Evolutionary conservation across 2,888 invertebrate species (phyloP), one percentile per base, ranked within the genome.

Genomic region (Emmelina monodactyla): DNA sequence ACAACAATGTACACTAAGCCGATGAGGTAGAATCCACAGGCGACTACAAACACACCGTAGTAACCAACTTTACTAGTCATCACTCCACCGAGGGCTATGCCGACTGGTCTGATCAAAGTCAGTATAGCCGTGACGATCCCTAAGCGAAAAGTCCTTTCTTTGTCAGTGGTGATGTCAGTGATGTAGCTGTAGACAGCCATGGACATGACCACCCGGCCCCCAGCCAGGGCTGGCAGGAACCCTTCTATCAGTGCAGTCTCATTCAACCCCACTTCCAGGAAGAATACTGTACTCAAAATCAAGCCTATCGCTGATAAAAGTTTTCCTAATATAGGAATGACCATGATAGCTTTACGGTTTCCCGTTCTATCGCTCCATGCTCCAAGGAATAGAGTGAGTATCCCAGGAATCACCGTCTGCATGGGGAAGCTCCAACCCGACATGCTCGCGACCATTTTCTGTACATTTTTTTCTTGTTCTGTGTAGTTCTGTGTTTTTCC

Each of bases 351-450:
- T 51, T 85, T 85, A 29, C 85, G 62, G 46, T 81, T 76, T 14
- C 83, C 83, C n/a, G 82, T 82, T 29, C 83, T 72, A 50, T 86
- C 85, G 53, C 83, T 85, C 85, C 85, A 86, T 1, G 85, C 82
- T 1, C 85, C 86, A 11, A 85, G 53, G 41, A 86, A 84, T 5
- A 84, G 58, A 5, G 84, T 78, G 14, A 85, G 58, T 14, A 84
- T 54, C 1, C 83, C 82, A 1, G 85, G 84, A 16, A 85, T 47
- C 1, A 83, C 68, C 5, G 84, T 84, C 49, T 84, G 83, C 13
- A 85, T 53, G 0, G 84, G 75, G 14, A 80, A 82, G 48, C 83
- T 83, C 82, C 83, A 83, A 14, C 82, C 81, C 3, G 82, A 75
- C 76, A 84, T 82, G 16, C 78, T 66, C n/a, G 81, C 76, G n/a